Evolutionary conservation across 2,888 invertebrate species (phyloP).

Genomic region (Morpho deidamia): DNA sequence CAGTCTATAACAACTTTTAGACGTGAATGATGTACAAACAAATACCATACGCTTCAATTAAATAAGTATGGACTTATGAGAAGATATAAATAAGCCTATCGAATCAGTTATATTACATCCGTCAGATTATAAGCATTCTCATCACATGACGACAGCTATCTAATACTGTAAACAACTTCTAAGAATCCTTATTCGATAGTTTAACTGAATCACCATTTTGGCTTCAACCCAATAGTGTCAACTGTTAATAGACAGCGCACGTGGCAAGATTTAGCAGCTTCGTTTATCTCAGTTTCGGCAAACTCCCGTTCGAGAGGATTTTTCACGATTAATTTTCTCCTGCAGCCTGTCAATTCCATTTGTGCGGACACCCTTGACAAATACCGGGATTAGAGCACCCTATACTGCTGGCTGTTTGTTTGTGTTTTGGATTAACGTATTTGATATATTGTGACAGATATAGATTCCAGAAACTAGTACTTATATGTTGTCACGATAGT

Average conservation of each 20-base stretch:
- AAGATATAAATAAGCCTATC: too few species aligned
- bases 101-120: too few species aligned
- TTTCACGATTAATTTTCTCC: constrained; percentile 73
- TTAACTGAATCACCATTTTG: constrained; percentile 44
- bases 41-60: too few species aligned
- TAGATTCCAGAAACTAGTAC: not conserved
- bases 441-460: not conserved
- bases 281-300: constrained; percentile 31
- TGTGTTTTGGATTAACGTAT: constrained; percentile 21
- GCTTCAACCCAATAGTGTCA: constrained; percentile 65
- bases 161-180: constrained; percentile 5
- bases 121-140: not conserved
- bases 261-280: constrained; percentile 61
- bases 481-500: not conserved
- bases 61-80: too few species aligned
- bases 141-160: constrained; percentile 5
- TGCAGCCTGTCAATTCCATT: constrained; percentile 71
- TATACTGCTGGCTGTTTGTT: constrained; percentile 48
- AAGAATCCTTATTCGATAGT: constrained; percentile 15
- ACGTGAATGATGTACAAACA: too few species aligned
- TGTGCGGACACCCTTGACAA: constrained; percentile 69
- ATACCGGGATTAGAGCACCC: constrained; percentile 72
- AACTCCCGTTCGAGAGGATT: constrained; percentile 56
- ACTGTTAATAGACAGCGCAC: constrained; percentile 70
- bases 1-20: too few species aligned